Percentiles rank a stretch among this genome's conserved stretches.
Conservation (phyloP, 2,888 invertebrate species). For the Napeogenes sylphis region DNA sequence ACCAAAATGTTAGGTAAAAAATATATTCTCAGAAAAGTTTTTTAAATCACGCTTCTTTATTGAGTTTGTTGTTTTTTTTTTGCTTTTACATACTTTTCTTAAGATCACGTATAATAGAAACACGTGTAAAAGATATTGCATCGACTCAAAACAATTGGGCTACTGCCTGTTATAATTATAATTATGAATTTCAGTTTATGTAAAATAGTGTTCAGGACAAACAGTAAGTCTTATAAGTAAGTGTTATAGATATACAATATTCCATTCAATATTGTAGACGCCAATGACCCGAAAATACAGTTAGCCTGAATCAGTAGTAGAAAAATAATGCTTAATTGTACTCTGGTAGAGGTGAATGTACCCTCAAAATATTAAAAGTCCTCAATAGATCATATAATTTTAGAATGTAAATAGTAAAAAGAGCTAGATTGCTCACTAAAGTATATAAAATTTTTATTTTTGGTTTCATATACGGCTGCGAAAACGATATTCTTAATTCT, state of each 20-base stretch:
- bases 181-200: background rate
- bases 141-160: no score
- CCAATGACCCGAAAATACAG: constrained; percentile 25
- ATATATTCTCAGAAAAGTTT: no score
- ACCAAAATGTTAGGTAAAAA: background rate
- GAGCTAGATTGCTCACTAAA: no score
- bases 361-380: constrained; percentile 2
- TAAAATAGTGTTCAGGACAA: background rate
- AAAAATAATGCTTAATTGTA: constrained; percentile 26
- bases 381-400: background rate
- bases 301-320: constrained; percentile 22
- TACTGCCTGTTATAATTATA: no score
- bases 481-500: no score
- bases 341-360: constrained; percentile 13
- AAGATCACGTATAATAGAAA: no score
- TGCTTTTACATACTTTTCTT: no score
- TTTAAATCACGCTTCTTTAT: no score
- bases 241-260: background rate
- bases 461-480: no score
- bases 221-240: background rate
- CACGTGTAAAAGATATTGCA: no score
- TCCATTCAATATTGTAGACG: constrained; percentile 10
- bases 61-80: no score
- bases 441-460: no score
- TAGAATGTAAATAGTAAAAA: background rate